phyloP scores from a whole-genome alignment of 2,113 vertebrate species.

The Hippopotamus amphibius region DNA sequence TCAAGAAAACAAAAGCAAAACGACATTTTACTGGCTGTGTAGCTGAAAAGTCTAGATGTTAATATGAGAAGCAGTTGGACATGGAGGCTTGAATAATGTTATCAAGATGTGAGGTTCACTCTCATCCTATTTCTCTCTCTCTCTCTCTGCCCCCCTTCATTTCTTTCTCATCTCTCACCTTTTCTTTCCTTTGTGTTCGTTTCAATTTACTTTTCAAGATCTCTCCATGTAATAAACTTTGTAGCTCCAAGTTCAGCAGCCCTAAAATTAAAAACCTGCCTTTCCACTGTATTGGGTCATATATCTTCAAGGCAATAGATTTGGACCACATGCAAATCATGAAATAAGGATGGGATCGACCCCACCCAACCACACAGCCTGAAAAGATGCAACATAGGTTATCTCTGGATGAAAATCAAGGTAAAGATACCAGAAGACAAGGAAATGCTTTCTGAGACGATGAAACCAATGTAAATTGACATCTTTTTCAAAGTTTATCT shows the following conservation, averaged over 20 bases:
- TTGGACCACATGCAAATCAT: background rate
- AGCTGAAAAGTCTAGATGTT: background rate
- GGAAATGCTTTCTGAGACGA: background rate
- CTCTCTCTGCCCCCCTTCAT: background rate
- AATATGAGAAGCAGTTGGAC: conserved; percentile 3
- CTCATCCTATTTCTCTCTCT: background rate
- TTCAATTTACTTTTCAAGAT: background rate
- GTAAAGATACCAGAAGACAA: background rate
- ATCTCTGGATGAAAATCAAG: background rate
- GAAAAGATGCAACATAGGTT: background rate
- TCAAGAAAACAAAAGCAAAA: background rate
- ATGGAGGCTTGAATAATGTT: background rate
- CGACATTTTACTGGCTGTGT: background rate
- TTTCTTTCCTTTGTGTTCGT: background rate
- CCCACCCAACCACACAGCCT: background rate
- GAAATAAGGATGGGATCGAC: background rate
- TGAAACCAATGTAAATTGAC: background rate
- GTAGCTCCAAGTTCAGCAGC: background rate
- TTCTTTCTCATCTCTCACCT: background rate
- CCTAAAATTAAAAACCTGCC: background rate
- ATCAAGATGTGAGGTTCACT: background rate
- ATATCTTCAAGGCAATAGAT: background rate
- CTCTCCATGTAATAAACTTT: background rate
- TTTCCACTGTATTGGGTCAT: background rate
- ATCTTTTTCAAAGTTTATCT: background rate